Percentiles rank a stretch among this genome's conserved stretches.
These are phyloP conservation scores for Pionites leucogaster DNA, from an alignment of 2,113 vertebrate species.

Conservation along the genomic window DNA sequence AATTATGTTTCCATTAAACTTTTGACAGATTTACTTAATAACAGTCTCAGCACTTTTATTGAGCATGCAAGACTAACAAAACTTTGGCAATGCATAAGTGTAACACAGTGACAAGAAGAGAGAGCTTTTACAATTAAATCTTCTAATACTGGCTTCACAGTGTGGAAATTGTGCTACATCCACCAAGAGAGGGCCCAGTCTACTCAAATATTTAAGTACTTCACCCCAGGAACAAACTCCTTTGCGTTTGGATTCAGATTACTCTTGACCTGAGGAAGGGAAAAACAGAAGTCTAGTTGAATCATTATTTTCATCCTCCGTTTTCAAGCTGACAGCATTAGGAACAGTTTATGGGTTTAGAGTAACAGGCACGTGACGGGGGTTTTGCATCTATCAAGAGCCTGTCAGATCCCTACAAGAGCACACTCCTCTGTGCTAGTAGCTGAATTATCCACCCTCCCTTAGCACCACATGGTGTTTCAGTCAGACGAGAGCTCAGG, in stretches of 20 bases:
- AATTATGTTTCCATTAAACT: slow-evolving; percentile 74
- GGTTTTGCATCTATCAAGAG: not conserved
- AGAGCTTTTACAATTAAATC: slow-evolving; percentile 88
- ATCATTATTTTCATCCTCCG: not conserved
- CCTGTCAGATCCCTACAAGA: not conserved
- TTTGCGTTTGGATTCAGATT: slow-evolving; percentile 94
- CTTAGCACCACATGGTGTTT: not conserved
- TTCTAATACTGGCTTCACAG: slow-evolving; percentile 89
- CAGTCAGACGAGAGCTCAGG: not conserved
- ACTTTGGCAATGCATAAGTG: slow-evolving; percentile 95
- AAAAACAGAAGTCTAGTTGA: slow-evolving; percentile 32
- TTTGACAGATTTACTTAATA: slow-evolving; percentile 83
- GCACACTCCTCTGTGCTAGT: not conserved
- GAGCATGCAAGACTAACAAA: slow-evolving; percentile 89
- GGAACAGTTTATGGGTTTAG: not conserved
- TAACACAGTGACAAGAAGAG: slow-evolving; percentile 88
- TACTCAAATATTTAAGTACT: slow-evolving; percentile 88
- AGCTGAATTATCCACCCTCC: not conserved
- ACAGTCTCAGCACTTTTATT: slow-evolving; percentile 88
- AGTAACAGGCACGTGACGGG: fast-evolving
- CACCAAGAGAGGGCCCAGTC: slow-evolving; percentile 80
- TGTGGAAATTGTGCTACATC: slow-evolving; percentile 85
- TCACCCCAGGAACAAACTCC: slow-evolving; percentile 93
- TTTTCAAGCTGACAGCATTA: not conserved
- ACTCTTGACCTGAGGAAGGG: slow-evolving; percentile 84